phyloP scores from a whole-genome alignment of 2,113 vertebrate genomes.

The Proterorhinus semilunaris region DNA sequence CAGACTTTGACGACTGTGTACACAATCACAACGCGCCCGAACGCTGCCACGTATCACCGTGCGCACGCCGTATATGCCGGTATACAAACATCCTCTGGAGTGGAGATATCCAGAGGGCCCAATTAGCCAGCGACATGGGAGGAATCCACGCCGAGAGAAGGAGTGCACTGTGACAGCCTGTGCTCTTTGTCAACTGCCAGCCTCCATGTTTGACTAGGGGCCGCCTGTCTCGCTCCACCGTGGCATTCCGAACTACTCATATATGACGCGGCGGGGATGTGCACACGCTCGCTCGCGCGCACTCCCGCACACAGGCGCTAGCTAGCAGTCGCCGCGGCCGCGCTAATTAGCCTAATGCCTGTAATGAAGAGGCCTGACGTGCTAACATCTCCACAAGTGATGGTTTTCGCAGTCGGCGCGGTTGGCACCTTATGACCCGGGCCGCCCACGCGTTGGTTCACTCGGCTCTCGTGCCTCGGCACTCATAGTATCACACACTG shows the following conservation, averaged over 20 bases:
- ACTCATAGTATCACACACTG: slow-evolving; percentile 10
- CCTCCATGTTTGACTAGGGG: slow-evolving; percentile 61
- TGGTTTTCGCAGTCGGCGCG: slow-evolving; percentile 71
- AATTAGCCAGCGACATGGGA: slow-evolving; percentile 55
- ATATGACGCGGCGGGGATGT: slow-evolving; percentile 48
- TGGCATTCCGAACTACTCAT: slow-evolving; percentile 53
- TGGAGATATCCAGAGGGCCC: slow-evolving; percentile 64
- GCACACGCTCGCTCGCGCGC: slow-evolving; percentile 22
- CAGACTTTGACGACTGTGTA: slow-evolving; percentile 35
- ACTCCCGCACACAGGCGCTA: slow-evolving; percentile 7
- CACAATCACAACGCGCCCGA: slow-evolving; percentile 30
- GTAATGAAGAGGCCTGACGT: slow-evolving; percentile 83
- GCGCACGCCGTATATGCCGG: slow-evolving; percentile 20
- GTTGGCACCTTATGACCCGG: slow-evolving; percentile 46
- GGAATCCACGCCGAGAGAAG: slow-evolving; percentile 1
- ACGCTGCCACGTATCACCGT: slow-evolving; percentile 19
- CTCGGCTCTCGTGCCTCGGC: slow-evolving; percentile 11
- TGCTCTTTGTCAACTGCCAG: slow-evolving; percentile 63
- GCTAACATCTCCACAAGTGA: slow-evolving; percentile 66
- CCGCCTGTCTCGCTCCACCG: slow-evolving; percentile 52
- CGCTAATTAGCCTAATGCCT: slow-evolving; percentile 80
- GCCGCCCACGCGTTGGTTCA: slow-evolving; percentile 21
- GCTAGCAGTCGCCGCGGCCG: slow-evolving; percentile 53
- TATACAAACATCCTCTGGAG: slow-evolving; percentile 62
- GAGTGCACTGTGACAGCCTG: slow-evolving; percentile 39